Evolutionary conservation across 2,797 vertebrate species (phyloP), one percentile per base, ranked within the genome.

Genomic region (Coccyzus lansbergi): DNA sequence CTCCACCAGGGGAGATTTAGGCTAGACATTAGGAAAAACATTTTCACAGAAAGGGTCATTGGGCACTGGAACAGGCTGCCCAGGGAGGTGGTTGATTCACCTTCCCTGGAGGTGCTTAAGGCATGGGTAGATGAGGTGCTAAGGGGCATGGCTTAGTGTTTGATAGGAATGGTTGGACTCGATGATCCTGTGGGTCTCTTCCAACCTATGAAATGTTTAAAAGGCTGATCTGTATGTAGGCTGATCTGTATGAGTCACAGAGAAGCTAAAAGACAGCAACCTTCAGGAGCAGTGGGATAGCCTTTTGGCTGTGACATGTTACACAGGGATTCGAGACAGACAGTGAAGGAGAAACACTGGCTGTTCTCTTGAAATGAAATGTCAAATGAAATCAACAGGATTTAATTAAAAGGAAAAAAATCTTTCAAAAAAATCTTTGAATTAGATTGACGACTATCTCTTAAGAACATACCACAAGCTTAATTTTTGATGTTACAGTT

Each of bases 401-500:
- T 95, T 91, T 94, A 94, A 92, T 90, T 91, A 91, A 88, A 86
- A 59, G 11, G 44, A 78, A 95, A 90, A 46, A 93, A 83, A 77
- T 62, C n/a, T 78, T 94, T 76, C n/a, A 0, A 78, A 91, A 85
- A 79, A 52, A 72, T 78, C 91, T 94, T 93, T 78, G 87, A 48
- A 49, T 88, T 76, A 72, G 44, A 88, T 86, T 91, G 89, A 96
- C 72, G 76, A 79, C 88, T 96, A 88, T 95, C 96, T 95, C 92
- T 86, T 93, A 93, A 95, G 84, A 93, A 88, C 93, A 84, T 92
- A 68, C 91, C 58, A 29, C 79, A 88, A 94, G 72, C 84, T 93
- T 93, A 72, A 86, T 90, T 96, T 94, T 87, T 95, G 67, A 83
- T 92, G 84, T 91, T 95, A 81, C 79, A 76, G 93, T 91, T 92